Conservation (phyloP, 1,140 invertebrate genomes). For the Pollicipes pollicipes region DNA sequence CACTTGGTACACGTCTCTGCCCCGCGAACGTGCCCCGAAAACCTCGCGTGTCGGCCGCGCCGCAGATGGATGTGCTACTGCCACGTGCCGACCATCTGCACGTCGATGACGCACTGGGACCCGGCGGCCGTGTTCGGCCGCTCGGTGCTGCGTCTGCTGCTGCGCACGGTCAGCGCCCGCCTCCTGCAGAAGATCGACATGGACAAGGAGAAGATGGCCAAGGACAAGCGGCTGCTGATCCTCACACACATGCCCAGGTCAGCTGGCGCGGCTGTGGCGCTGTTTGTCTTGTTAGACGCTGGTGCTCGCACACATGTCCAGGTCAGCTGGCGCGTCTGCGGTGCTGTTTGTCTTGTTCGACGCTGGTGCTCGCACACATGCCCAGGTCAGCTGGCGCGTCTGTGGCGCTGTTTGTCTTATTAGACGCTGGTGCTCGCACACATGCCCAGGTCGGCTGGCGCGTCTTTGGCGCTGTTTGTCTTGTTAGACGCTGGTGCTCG, state of each 20-base stretch:
- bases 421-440: too few species aligned
- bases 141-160: slow-evolving; percentile 65
- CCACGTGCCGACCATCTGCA: slow-evolving; percentile 84
- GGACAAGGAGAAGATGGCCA: slow-evolving; percentile 70
- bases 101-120: slow-evolving; percentile 74
- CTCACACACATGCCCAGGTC: slow-evolving; percentile 47
- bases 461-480: too few species aligned
- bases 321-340: too few species aligned
- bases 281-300: too few species aligned
- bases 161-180: slow-evolving; percentile 70
- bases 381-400: too few species aligned
- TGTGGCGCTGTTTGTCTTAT: too few species aligned
- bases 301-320: too few species aligned
- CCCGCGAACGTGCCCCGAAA: not conserved
- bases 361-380: too few species aligned
- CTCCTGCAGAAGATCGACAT: slow-evolving; percentile 74
- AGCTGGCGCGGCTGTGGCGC: slow-evolving; percentile 29
- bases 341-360: too few species aligned
- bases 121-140: slow-evolving; percentile 77
- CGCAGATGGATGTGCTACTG: slow-evolving; percentile 83
- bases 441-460: too few species aligned
- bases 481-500: too few species aligned
- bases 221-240: slow-evolving; percentile 53
- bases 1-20: not conserved
- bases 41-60: slow-evolving; percentile 7